Conservation (phyloP, 2,888 invertebrate genomes). For the Tinea pellionella region DNA sequence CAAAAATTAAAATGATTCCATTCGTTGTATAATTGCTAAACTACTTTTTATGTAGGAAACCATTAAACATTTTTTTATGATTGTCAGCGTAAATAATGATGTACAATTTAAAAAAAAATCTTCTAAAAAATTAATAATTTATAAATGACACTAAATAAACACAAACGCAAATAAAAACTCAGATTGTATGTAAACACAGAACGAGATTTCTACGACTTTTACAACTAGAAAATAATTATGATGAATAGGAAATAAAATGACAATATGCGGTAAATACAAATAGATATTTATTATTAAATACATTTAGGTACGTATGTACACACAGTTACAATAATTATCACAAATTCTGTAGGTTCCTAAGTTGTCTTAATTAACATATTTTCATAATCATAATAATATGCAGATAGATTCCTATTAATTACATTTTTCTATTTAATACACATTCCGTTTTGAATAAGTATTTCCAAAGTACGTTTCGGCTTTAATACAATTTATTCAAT, state of each 20-base stretch:
- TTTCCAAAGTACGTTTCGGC: no score
- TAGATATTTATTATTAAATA: constrained; percentile 49
- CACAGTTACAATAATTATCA: constrained; percentile 52
- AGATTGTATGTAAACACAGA: no score
- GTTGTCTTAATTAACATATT: background rate
- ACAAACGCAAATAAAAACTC: no score
- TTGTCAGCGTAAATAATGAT: background rate
- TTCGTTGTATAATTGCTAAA: no score
- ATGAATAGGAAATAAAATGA: constrained; percentile 3
- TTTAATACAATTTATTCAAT: no score
- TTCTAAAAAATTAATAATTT: background rate
- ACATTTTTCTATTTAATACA: background rate
- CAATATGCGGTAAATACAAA: constrained; percentile 42
- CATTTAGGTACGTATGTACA: constrained; percentile 38
- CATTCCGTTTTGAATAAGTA: no score
- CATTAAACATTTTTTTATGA: background rate
- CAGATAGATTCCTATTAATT: background rate
- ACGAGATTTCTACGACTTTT: no score
- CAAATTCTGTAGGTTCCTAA: constrained; percentile 32
- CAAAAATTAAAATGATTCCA: no score
- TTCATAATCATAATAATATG: background rate
- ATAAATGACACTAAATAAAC: no score
- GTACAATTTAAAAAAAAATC: background rate
- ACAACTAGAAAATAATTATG: no score
- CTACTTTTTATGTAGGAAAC: background rate